These are phyloP conservation scores for Taeniopygia guttata DNA, from an alignment of 2,797 vertebrate species.

Conservation along the genomic window DNA sequence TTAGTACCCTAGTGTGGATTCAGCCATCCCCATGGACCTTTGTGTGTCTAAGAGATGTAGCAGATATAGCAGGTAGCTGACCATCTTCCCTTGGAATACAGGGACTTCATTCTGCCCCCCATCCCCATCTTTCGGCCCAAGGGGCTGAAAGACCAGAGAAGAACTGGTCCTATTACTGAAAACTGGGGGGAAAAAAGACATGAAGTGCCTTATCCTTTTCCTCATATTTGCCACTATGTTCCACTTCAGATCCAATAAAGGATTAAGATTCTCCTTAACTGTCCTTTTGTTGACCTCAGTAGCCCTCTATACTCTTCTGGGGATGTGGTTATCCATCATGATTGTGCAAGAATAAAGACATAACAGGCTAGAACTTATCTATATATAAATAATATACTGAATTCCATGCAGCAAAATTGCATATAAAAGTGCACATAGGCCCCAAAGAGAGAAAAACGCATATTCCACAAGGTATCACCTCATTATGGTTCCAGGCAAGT, in stretches of 20 bases:
- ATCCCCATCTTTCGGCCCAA: not conserved
- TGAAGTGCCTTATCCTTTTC: not conserved
- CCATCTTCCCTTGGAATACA: not conserved
- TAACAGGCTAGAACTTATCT: not conserved
- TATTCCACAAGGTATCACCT: not conserved
- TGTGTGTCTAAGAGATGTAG: not conserved
- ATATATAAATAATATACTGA: not conserved
- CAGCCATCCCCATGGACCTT: not conserved
- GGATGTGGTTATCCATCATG: not conserved
- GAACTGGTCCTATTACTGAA: not conserved
- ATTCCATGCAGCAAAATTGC: not conserved
- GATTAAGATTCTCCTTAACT: not conserved
- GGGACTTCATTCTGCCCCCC: not conserved
- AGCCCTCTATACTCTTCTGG: not conserved
- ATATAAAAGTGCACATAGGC: not conserved
- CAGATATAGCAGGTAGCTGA: not conserved
- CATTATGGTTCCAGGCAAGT: not conserved
- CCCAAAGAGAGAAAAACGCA: not conserved
- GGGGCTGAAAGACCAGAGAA: not conserved
- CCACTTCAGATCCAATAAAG: not conserved
- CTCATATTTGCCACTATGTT: not conserved
- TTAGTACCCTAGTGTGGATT: not conserved
- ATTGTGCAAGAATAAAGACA: not conserved
- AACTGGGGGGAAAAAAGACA: not conserved
- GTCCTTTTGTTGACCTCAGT: not conserved